Evolutionary conservation across 2,797 vertebrate genomes (phyloP).

Genomic region (Mareca strepera): DNA sequence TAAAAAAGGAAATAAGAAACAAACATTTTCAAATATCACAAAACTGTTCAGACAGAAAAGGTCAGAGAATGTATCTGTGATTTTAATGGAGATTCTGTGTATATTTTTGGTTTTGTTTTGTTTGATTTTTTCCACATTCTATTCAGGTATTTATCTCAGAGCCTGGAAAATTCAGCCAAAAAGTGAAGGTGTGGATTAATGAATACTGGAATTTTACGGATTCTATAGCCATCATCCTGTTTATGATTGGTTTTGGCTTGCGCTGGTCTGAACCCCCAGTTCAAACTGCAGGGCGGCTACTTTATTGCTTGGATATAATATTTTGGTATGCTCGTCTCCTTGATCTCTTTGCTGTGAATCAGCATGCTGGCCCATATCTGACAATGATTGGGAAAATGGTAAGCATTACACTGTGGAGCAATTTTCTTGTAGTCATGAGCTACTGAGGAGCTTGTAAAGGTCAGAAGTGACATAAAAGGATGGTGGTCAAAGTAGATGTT

Average conservation of each 20-base stretch:
- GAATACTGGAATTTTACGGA: slow-evolving; percentile 98
- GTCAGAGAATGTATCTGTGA: neutral
- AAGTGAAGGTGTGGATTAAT: slow-evolving; percentile 95
- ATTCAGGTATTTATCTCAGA: slow-evolving; percentile 90
- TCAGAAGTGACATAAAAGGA: neutral
- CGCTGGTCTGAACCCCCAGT: slow-evolving; percentile 82
- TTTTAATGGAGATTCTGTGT: neutral
- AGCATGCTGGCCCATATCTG: slow-evolving; percentile 94
- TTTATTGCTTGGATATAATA: slow-evolving; percentile 95
- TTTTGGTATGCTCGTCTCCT: slow-evolving; percentile 95
- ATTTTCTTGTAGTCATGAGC: neutral
- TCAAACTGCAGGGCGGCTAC: slow-evolving; percentile 83
- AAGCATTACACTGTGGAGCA: slow-evolving; percentile 28
- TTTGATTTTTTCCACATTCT: neutral
- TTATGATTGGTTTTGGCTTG: slow-evolving; percentile 86
- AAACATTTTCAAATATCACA: neutral
- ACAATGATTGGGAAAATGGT: slow-evolving; percentile 99
- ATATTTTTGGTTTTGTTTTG: too few relatives aligned
- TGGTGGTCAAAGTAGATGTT: neutral
- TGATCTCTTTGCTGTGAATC: slow-evolving; percentile 95
- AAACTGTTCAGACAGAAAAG: neutral
- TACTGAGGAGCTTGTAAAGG: neutral
- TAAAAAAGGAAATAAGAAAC: fast-evolving
- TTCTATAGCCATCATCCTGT: slow-evolving; percentile 89
- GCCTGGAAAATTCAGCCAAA: slow-evolving; percentile 89